These are phyloP conservation scores for Muscidifurax raptorellus DNA, from an alignment of 1,140 invertebrate genomes.

Conservation along the genomic window DNA sequence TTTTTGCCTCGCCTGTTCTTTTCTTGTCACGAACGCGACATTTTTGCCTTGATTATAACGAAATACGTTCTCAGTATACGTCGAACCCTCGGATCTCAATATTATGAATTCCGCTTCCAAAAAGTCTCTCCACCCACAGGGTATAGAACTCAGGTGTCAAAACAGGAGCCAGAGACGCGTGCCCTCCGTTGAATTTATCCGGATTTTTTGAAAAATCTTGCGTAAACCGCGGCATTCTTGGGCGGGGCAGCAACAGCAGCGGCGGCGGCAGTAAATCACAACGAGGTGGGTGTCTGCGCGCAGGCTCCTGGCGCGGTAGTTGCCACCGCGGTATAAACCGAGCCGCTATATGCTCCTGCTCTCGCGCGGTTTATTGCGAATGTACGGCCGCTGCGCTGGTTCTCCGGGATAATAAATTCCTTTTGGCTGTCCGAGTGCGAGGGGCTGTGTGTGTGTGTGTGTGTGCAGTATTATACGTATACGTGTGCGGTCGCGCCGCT, in stretches of 20 bases:
- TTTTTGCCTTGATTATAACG: neutral
- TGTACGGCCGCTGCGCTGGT: constrained; percentile 57
- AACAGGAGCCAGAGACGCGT: constrained; percentile 22
- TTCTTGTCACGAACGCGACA: neutral
- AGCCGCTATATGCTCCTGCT: constrained; percentile 68
- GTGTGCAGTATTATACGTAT: neutral
- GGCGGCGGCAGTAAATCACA: constrained; percentile 62
- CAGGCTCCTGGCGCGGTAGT: constrained; percentile 57
- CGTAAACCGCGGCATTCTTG: constrained; percentile 73
- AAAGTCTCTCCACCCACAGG: neutral
- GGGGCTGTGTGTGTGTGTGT: neutral
- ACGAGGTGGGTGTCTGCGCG: constrained; percentile 61
- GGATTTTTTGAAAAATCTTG: constrained; percentile 70
- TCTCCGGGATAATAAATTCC: constrained; percentile 71
- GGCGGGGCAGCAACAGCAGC: constrained; percentile 67
- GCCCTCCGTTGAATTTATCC: constrained; percentile 45
- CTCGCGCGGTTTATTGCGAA: constrained; percentile 72
- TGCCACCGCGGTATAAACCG: constrained; percentile 67
- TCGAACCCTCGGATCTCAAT: neutral
- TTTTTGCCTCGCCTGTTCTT: neutral
- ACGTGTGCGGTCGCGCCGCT: constrained; percentile 53
- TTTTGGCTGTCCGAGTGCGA: constrained; percentile 53
- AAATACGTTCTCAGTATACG: too few relatives aligned
- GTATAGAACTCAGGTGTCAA: neutral
- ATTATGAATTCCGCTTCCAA: neutral